phyloP scores from a whole-genome alignment of 2,888 invertebrate genomes.

The Mythimna pallens region DNA sequence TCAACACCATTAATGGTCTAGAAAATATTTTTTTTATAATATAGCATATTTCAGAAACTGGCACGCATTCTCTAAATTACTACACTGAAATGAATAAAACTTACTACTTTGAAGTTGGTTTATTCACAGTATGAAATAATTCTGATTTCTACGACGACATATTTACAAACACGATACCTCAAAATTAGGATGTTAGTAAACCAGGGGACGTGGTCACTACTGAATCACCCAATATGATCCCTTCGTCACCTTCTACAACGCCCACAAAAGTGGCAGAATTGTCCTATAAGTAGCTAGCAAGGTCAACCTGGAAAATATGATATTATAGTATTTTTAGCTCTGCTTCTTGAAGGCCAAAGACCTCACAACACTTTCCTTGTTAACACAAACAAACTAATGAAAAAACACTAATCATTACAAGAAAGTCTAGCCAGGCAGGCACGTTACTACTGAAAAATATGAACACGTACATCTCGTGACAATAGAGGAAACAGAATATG shows the following conservation, averaged over 20 bases:
- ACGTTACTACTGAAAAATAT: constrained; percentile 24
- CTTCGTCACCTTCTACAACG: constrained; percentile 28
- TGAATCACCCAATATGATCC: constrained; percentile 22
- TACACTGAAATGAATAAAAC: not conserved
- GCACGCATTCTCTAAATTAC: not conserved
- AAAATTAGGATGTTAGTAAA: constrained; percentile 43
- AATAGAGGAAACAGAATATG: constrained; percentile 63
- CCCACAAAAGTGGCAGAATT: constrained; percentile 33
- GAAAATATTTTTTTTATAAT: too few species aligned
- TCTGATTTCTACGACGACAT: not conserved
- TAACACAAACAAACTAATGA: not conserved
- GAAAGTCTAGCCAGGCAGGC: constrained; percentile 13
- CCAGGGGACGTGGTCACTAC: constrained; percentile 9
- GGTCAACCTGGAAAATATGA: constrained; percentile 33
- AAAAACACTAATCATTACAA: constrained; percentile 1
- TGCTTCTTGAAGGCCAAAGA: constrained; percentile 40
- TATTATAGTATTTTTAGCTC: constrained; percentile 30
- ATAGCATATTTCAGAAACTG: not conserved
- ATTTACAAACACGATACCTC: not conserved
- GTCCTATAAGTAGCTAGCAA: constrained; percentile 37
- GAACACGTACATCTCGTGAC: constrained; percentile 35
- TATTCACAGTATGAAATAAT: not conserved
- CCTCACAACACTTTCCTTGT: constrained; percentile 37
- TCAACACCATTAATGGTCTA: too few species aligned
- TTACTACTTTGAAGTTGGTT: not conserved